These are phyloP conservation scores for Vanessa tameamea DNA, from an alignment of 1,140 invertebrate genomes.

Conservation along the genomic window DNA sequence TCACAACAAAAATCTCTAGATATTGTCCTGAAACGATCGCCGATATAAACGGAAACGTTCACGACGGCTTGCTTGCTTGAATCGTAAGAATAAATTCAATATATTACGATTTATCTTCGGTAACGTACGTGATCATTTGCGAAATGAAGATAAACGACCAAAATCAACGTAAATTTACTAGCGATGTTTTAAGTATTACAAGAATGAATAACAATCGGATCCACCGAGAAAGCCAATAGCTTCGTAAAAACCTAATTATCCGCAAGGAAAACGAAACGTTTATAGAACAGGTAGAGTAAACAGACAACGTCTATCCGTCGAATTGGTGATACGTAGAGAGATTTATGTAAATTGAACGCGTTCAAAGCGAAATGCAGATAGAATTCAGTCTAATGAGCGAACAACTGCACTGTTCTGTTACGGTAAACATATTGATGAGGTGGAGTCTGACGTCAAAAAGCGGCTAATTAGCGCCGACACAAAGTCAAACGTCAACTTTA, in stretches of 20 bases:
- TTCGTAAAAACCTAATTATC: too few relatives aligned
- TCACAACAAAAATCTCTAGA: neutral
- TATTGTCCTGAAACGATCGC: neutral
- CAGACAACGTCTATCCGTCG: too few relatives aligned
- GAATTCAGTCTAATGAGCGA: conserved; percentile 1
- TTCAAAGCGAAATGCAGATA: neutral
- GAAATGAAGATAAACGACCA: neutral
- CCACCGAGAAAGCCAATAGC: too few relatives aligned
- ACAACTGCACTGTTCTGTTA: neutral
- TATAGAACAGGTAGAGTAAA: too few relatives aligned
- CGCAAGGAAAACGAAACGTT: too few relatives aligned
- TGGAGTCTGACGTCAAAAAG: conserved; percentile 7
- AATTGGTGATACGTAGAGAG: neutral
- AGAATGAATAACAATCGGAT: too few relatives aligned
- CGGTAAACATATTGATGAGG: conserved; percentile 13
- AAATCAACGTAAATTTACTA: neutral
- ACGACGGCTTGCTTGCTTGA: neutral
- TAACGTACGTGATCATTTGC: conserved; percentile 1
- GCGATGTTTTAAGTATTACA: too few relatives aligned
- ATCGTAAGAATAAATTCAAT: neutral
- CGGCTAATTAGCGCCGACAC: conserved; percentile 1
- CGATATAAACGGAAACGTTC: neutral
- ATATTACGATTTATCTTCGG: neutral
- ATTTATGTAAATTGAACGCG: neutral
- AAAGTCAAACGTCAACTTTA: neutral